Evolutionary conservation across 2,797 vertebrate genomes (phyloP).

Genomic region (Sus cebifrons): DNA sequence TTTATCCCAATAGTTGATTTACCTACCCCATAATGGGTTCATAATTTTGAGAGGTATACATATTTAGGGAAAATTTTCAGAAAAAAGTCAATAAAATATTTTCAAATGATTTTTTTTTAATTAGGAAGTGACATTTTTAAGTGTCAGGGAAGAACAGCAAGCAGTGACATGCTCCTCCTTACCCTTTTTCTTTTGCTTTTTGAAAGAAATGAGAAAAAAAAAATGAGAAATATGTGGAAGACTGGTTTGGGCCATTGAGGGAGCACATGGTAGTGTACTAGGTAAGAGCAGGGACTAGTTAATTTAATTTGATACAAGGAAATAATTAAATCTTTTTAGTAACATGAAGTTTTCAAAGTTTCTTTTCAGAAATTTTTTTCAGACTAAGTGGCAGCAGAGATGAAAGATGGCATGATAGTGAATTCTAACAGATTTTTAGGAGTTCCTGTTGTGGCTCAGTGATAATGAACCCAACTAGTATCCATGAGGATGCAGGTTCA

Average conservation of each 20-base stretch:
- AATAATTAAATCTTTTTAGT: constrained; percentile 50
- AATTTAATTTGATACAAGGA: constrained; percentile 67
- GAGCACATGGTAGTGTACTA: background rate
- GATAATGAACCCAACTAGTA: too few relatives aligned
- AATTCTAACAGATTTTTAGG: constrained; percentile 46
- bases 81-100: background rate
- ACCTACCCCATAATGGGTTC: background rate
- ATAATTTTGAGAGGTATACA: constrained; percentile 34
- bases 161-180: background rate
- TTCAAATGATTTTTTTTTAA: constrained; percentile 57
- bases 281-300: constrained; percentile 19
- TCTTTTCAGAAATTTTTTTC: constrained; percentile 63
- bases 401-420: constrained; percentile 24
- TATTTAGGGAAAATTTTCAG: constrained; percentile 31
- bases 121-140: constrained; percentile 45
- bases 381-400: constrained; percentile 13
- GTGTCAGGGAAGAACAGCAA: constrained; percentile 14
- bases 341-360: constrained; percentile 58
- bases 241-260: constrained; percentile 23
- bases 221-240: constrained; percentile 21
- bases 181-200: constrained; percentile 20
- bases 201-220: constrained; percentile 56
- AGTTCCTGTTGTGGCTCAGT: too few relatives aligned
- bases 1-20: constrained; percentile 6
- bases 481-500: too few relatives aligned